Evolutionary conservation across 2,888 invertebrate genomes (phyloP), one percentile per base, ranked within the genome.

Genomic region (Chrysolina oricalcia): DNA sequence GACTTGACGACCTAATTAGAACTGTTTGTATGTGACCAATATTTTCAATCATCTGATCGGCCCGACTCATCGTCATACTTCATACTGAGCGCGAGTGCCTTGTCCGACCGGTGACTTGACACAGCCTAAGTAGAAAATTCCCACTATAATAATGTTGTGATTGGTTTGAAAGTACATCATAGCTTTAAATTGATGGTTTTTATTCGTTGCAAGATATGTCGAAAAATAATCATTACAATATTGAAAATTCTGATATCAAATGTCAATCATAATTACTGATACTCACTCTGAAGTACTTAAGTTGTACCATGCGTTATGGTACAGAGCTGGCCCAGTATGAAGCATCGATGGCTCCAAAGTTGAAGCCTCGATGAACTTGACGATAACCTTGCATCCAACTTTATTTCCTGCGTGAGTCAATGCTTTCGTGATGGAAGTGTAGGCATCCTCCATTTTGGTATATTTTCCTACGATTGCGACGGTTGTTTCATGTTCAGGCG

Each of bases 391-490:
- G 82, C 94, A 94, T 8, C 96, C 95, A 53, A 93, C 93, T 68
- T 95, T 94, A 65, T 98, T 93, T 0, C 97, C 93, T 0, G 99
- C 97, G 88, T 99, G 99, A 82, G 97, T 94, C 59, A 99, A 88
- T 0, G 99, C 96, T 89, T 99, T 99, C 0, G 95, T 94, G 0
- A 99, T 96, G 0, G 99, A 99, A 0, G 98, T 96, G 86, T 99
- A 99, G 0, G 99, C 95, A 89, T 99, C 99, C 86, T 97, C 95
- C 15, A 98, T 90, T 86, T 95, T 94, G 0, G 98, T 98, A 86
- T 99, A 99, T 90, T 99, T 99, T 8, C 99, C 99, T 1, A 99
- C 99, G 3, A 99, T 90, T 1, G 96, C 96, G 74, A 99, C 98
- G 77, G 92, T 94, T 0, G 98, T 96, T 86, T 94, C 94, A 84